phyloP scores from a whole-genome alignment of 2,113 vertebrate species.

The Chloropsis hardwickii region DNA sequence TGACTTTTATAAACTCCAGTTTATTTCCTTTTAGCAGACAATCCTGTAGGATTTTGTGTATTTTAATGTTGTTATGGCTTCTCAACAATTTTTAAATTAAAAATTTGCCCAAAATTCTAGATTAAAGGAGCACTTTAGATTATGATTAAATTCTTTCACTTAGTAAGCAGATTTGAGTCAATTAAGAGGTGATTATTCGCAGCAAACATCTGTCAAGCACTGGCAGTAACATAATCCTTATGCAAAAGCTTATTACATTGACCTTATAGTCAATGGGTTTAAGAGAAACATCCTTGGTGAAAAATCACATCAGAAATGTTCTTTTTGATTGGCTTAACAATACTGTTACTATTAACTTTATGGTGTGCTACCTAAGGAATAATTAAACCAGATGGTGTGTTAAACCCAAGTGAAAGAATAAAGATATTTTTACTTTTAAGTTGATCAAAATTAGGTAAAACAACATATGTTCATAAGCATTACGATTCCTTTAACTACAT shows the following conservation, averaged over 20 bases:
- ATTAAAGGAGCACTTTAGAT: neutral
- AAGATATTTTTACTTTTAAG: constrained; percentile 69
- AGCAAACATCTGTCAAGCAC: constrained; percentile 6
- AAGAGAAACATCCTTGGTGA: constrained; percentile 3
- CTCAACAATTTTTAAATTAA: neutral
- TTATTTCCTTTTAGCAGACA: neutral
- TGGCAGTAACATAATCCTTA: constrained; percentile 1
- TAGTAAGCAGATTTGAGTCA: constrained; percentile 28
- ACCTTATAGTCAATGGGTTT: constrained; percentile 36
- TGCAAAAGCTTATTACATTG: constrained; percentile 33
- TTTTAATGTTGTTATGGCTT: neutral
- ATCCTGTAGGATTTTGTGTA: neutral
- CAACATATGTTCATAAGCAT: constrained; percentile 72
- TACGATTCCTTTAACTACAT: constrained; percentile 58
- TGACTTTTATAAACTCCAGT: neutral
- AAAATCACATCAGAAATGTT: constrained; percentile 7
- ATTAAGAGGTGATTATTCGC: constrained; percentile 12
- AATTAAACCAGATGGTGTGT: constrained; percentile 77
- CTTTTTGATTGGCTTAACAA: constrained; percentile 47
- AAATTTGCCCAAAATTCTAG: neutral
- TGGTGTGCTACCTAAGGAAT: constrained; percentile 67
- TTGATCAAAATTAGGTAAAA: constrained; percentile 74
- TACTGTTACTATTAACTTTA: constrained; percentile 69
- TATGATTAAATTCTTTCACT: constrained; percentile 12
- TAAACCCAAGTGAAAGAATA: constrained; percentile 52